Evolutionary conservation across 2,797 vertebrate genomes (phyloP), one percentile per base, ranked within the genome.

Genomic region (Channa striata): DNA sequence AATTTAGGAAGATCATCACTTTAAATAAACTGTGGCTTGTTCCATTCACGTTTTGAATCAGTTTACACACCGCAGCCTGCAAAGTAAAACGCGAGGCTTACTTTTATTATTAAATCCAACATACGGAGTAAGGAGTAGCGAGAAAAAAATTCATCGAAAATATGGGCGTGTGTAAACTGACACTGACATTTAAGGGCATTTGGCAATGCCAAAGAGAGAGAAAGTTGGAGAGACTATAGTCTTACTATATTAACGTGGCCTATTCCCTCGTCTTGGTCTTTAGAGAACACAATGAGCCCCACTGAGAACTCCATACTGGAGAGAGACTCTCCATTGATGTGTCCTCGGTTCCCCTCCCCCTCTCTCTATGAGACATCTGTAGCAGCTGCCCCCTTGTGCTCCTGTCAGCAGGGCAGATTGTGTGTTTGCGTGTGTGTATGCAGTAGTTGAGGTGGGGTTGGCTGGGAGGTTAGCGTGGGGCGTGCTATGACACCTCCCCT

Each of bases 371-470:
- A 93, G 92, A 94, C 92, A 93, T 95, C 93, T 94, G 94, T 94
- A 94, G 94, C 94, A 95, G 94, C 94, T 95, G 93, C 93, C 93
- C 92, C 92, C 92, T 94, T 94, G 93, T 94, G 93, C 92, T 93
- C 92, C 92, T 93, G 92, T 92, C 91, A 93, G 91, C 90, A 87
- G 92, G 88, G 88, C 83, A 78, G 78, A 70, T 82, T 76, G 86
- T 79, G 80, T 84, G 73, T 79, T 72, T 82, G 74, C 23, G 58
- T 80, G 84, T 77, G 86, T 82, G 74, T 82, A 60, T 80, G 84
- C 73, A 67, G 78, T 70, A 21, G 83, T 86, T 71, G 88, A 90
- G 91, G 89, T 92, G 90, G 92, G 90, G 89, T 83, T 84, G 80
- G 82, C 82, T 53, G 71, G 59, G 89, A 89, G 91, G 91, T 91